Percentiles rank a stretch among this genome's conserved stretches.
Evolutionary conservation across 2,888 invertebrate genomes (phyloP).

Genomic region (Epsilonema sp.): DNA sequence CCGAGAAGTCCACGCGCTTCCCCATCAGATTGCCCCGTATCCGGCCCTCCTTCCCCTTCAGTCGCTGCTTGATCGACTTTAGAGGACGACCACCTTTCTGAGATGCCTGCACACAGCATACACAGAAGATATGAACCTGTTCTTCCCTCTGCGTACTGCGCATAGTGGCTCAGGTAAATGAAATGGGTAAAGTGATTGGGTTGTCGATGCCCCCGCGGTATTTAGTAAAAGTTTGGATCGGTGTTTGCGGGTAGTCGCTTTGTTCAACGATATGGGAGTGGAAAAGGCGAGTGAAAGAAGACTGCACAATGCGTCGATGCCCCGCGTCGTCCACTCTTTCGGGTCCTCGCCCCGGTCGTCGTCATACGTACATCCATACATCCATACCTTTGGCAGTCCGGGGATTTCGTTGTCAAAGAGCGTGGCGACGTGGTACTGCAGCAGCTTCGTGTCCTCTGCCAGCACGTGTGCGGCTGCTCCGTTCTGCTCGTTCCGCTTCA

Average conservation of each 20-base stretch:
- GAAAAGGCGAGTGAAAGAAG: not conserved
- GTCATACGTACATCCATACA: no score
- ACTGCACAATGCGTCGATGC: not conserved
- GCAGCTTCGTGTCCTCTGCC: constrained; percentile 82
- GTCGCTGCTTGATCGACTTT: constrained; percentile 82
- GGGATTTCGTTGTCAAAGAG: constrained; percentile 97
- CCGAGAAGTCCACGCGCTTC: constrained; percentile 97
- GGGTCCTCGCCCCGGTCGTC: not conserved
- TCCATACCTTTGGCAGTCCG: constrained; percentile 50
- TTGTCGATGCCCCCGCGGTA: no score
- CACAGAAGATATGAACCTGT: not conserved
- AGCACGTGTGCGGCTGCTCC: constrained; percentile 95
- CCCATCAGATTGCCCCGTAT: constrained; percentile 99
- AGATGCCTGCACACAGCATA: constrained; percentile 55
- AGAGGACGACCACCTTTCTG: constrained; percentile 97
- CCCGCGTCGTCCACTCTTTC: not conserved
- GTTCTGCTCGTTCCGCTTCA: constrained; percentile 76
- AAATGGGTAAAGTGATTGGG: no score
- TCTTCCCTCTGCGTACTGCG: not conserved
- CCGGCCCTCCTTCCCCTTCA: constrained; percentile 93
- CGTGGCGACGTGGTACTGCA: constrained; percentile 96
- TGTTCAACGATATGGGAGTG: no score
- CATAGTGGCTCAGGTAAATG: no score
- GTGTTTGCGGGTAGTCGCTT: no score
- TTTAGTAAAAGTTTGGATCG: no score